Evolutionary conservation across 2,113 vertebrate genomes (phyloP).

Genomic region (Cochlearius cochlearius): DNA sequence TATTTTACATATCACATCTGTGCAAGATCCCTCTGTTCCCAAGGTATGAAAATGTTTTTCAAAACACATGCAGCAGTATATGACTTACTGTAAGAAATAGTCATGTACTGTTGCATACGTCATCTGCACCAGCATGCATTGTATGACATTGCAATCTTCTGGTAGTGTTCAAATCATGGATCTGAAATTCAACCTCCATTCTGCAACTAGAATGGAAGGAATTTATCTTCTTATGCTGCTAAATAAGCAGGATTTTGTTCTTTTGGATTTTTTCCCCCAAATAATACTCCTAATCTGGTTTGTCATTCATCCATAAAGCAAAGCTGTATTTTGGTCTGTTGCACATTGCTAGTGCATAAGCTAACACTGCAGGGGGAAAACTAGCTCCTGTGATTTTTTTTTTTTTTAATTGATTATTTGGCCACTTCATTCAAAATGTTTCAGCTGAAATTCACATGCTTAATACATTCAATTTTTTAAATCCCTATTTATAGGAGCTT

Average conservation of each 20-base stretch:
- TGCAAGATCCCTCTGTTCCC: neutral
- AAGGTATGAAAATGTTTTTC: neutral
- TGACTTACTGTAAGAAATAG: neutral
- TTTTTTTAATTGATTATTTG: neutral
- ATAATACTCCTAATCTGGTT: slow-evolving; percentile 15
- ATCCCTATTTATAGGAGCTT: neutral
- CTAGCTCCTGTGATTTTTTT: neutral
- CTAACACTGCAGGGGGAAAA: neutral
- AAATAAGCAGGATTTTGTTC: neutral
- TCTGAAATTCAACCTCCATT: neutral
- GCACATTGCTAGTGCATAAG: neutral
- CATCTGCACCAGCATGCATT: neutral
- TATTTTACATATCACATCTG: neutral
- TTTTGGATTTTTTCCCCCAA: neutral
- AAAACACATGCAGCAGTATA: neutral
- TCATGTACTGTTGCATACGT: neutral
- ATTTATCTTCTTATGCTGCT: neutral
- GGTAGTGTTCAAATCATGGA: neutral
- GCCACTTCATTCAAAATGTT: neutral
- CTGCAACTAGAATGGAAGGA: neutral
- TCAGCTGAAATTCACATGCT: neutral
- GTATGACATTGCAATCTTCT: neutral
- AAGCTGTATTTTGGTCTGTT: neutral
- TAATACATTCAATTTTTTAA: neutral
- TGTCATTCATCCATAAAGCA: neutral